Evolutionary conservation across 2,797 vertebrate genomes (phyloP), one percentile per base, ranked within the genome.

Genomic region (Chloroceryle inda): DNA sequence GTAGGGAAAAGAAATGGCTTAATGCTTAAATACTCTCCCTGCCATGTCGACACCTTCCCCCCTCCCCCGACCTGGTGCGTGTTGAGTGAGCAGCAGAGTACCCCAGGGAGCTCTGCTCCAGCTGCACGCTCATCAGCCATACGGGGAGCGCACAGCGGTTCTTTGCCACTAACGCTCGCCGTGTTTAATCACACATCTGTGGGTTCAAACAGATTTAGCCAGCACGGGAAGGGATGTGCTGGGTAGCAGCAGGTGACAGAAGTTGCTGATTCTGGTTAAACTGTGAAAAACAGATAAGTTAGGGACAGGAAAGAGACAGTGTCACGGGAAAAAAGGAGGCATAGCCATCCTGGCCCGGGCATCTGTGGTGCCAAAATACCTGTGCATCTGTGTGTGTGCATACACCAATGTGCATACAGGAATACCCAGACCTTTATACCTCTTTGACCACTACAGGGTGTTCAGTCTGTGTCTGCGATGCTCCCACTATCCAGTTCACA

Each of bases 171-270:
- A 95, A 96, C 82, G 64, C 96, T 96, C 56, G 6, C 96, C 72
- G 63, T 90, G 94, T 97, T 98, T 98, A 98, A 98, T 98, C 98
- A 98, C 98, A 97, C 97, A 97, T 97, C 98, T 97, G 96, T 97
- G 97, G 97, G 96, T 96, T 97, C 95, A 95, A 81, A 95, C 96
- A 97, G 97, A 97, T 92, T 97, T 63, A 97, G 95, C 97, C 96
- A 97, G 96, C 35, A 7, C 3, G 35, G 98, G 92, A 96, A 87
- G 76, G 91, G 87, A 94, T 1, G 38, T 17, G 5, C 89, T 97
- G 97, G 95, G 96, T 97, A 97, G 96, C 97, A 98, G 98, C 98
- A 98, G 98, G 97, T 98, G 98, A 98, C 97, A 97, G 96, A 97
- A 98, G 69, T 94, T 97, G 98, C 98, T 98, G 98, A 98, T 97